These are phyloP conservation scores for Caenorhabditis uteleia DNA, from an alignment of 2,888 invertebrate genomes.

Conservation along the genomic window DNA sequence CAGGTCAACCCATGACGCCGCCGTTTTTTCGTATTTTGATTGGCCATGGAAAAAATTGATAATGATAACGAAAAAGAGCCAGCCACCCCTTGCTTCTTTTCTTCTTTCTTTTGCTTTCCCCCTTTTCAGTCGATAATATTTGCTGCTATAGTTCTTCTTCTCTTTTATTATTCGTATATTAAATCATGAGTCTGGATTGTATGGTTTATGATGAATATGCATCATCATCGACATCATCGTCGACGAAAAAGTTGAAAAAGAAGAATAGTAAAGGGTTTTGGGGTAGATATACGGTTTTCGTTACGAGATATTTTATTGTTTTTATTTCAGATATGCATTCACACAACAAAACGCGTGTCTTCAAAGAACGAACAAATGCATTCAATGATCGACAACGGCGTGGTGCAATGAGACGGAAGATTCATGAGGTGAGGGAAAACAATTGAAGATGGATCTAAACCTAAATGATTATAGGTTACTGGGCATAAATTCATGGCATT, in stretches of 20 bases:
- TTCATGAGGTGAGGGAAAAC: conserved; percentile 76
- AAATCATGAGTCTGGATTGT: conserved; percentile 14
- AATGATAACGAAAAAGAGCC: too few species aligned
- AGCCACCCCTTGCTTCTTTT: too few species aligned
- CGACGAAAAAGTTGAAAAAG: conserved; percentile 29
- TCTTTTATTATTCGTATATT: background rate
- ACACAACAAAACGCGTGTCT: conserved; percentile 77
- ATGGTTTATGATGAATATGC: conserved; percentile 37
- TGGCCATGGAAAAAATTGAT: too few species aligned
- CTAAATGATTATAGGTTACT: conserved; percentile 77
- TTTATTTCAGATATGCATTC: conserved; percentile 26
- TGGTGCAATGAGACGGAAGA: conserved; percentile 94
- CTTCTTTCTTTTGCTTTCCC: too few species aligned
- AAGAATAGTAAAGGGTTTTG: conserved; percentile 29
- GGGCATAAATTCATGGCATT: conserved; percentile 99
- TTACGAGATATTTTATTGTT: background rate
- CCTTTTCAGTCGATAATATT: too few species aligned
- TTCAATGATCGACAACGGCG: conserved; percentile 86
- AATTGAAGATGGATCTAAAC: background rate
- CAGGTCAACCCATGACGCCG: too few species aligned
- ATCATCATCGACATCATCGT: conserved; percentile 7
- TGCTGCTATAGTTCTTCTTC: too few species aligned
- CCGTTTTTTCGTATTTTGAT: too few species aligned
- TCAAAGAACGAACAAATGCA: conserved; percentile 87
- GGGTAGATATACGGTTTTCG: too few species aligned